phyloP scores from a whole-genome alignment of 2,797 vertebrate genomes.

The Anomalospiza imberbis region DNA sequence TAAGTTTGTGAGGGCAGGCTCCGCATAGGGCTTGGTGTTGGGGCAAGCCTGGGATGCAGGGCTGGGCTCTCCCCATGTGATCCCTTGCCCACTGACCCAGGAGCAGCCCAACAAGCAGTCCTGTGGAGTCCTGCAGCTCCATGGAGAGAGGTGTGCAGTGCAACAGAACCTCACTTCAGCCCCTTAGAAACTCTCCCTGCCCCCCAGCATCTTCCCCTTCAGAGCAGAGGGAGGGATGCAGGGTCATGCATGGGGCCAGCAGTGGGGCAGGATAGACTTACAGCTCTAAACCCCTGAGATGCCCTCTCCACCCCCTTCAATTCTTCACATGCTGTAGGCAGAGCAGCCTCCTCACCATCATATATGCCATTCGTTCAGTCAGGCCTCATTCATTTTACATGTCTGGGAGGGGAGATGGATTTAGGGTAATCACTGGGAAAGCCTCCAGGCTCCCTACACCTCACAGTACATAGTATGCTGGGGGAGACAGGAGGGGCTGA shows the following conservation, averaged over 20 bases:
- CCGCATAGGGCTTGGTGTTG: fast-evolving
- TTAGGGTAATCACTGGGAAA: not conserved
- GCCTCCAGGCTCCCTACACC: not conserved
- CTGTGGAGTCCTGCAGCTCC: too few relatives aligned
- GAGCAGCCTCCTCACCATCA: not conserved
- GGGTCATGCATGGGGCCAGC: not conserved
- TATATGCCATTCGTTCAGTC: not conserved
- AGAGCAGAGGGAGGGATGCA: not conserved
- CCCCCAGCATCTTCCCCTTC: not conserved
- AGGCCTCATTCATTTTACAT: not conserved
- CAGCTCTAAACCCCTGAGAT: not conserved
- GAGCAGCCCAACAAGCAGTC: not conserved
- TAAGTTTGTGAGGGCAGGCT: not conserved
- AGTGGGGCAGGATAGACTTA: not conserved
- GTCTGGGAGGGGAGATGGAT: not conserved
- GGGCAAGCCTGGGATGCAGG: not conserved
- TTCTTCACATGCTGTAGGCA: not conserved
- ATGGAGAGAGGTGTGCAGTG: not conserved
- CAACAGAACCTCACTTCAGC: not conserved
- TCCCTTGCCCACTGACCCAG: not conserved
- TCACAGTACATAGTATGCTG: fast-evolving
- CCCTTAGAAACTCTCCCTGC: not conserved
- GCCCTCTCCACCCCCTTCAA: not conserved
- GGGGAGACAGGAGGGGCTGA: not conserved
- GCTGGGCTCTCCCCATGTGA: fast-evolving